phyloP scores from a whole-genome alignment of 2,113 vertebrate species.

The Taurulus bubalis region DNA sequence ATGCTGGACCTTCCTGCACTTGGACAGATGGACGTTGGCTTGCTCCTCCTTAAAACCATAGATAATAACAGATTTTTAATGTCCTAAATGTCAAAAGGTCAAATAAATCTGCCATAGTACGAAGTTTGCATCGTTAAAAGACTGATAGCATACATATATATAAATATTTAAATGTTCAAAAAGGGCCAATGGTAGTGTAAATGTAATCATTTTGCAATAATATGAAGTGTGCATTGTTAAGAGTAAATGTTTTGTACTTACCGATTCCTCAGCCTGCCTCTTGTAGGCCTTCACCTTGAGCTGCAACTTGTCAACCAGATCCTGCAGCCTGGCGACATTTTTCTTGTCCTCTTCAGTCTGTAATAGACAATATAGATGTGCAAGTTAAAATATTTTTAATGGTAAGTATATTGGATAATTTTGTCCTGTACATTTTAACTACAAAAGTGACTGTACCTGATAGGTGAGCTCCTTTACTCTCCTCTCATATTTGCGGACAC shows the following conservation, averaged over 20 bases:
- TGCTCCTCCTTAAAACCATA: conserved; percentile 51
- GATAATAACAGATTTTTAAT: background rate
- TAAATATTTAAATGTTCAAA: background rate
- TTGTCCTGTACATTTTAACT: background rate
- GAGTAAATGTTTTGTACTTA: conserved; percentile 41
- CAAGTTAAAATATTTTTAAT: background rate
- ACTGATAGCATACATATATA: background rate
- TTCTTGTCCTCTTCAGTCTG: conserved; percentile 80
- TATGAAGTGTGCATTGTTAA: background rate
- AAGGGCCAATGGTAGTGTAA: background rate
- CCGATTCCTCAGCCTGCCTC: conserved; percentile 92
- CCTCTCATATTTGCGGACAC: conserved; percentile 78
- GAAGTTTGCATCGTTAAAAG: background rate
- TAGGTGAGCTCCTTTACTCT: conserved; percentile 73
- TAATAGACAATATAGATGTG: background rate
- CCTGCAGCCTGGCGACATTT: conserved; percentile 73
- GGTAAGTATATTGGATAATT: background rate
- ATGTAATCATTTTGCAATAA: background rate
- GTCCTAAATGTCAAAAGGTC: background rate
- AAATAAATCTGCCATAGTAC: background rate
- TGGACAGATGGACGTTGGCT: conserved; percentile 17
- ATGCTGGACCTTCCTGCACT: conserved; percentile 86
- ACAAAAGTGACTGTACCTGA: conserved; percentile 48
- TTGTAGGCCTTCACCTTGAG: conserved; percentile 94
- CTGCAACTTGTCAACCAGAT: conserved; percentile 86